phyloP scores from a whole-genome alignment of 2,888 invertebrate genomes.

The Ornithoptera alexandrae region DNA sequence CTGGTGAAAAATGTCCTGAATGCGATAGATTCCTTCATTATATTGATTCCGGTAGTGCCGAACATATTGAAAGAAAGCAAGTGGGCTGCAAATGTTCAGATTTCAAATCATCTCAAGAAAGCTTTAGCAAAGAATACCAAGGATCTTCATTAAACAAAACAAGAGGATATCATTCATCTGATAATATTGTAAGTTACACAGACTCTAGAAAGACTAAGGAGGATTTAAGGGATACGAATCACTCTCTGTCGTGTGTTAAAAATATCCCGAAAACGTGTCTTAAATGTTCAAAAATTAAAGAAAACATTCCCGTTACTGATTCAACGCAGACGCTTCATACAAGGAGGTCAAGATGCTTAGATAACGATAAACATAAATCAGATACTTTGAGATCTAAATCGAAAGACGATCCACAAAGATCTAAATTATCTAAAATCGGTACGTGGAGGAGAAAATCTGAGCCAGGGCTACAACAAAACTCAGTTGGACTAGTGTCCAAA shows the following conservation, averaged over 20 bases:
- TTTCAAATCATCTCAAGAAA: slow-evolving; percentile 74
- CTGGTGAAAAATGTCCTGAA: slow-evolving; percentile 65
- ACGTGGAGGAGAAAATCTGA: slow-evolving; percentile 87
- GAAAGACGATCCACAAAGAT: slow-evolving; percentile 74
- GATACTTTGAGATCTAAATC: slow-evolving; percentile 76
- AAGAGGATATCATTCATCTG: slow-evolving; percentile 71
- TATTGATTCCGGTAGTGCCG: slow-evolving; percentile 66
- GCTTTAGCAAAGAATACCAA: slow-evolving; percentile 63
- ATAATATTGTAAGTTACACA: slow-evolving; percentile 67
- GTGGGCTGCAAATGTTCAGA: slow-evolving; percentile 66
- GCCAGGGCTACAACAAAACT: slow-evolving; percentile 80
- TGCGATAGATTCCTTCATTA: slow-evolving; percentile 68
- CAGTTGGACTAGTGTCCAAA: slow-evolving; percentile 52
- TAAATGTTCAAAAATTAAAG: slow-evolving; percentile 75
- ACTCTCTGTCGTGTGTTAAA: slow-evolving; percentile 56
- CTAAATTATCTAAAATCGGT: slow-evolving; percentile 77
- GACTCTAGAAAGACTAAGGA: slow-evolving; percentile 63
- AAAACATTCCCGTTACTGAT: slow-evolving; percentile 70
- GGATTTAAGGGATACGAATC: slow-evolving; percentile 59
- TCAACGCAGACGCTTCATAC: slow-evolving; percentile 50
- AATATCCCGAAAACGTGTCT: slow-evolving; percentile 69
- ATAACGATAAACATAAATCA: slow-evolving; percentile 55
- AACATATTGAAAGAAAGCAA: slow-evolving; percentile 63
- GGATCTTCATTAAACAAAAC: slow-evolving; percentile 62
- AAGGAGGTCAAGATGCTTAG: slow-evolving; percentile 64